phyloP scores from a whole-genome alignment of 1,140 invertebrate species.

The Cecropterus lyciades region DNA sequence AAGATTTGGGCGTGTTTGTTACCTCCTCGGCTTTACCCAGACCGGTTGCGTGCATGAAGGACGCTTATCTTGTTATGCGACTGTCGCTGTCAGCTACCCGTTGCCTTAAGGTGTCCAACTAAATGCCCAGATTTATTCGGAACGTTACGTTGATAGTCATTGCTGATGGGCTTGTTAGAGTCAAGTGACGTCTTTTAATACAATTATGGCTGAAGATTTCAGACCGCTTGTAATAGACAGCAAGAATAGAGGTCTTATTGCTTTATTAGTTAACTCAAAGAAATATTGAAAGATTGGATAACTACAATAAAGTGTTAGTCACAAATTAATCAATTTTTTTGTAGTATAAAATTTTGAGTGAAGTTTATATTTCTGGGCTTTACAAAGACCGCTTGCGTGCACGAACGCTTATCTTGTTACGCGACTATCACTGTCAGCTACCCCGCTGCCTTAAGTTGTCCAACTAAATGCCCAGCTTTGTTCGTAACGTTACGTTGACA shows the following conservation, averaged over 20 bases:
- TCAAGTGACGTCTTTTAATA: too few relatives aligned
- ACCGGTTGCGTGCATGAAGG: slow-evolving; percentile 32
- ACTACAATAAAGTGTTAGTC: too few relatives aligned
- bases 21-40: slow-evolving; percentile 4
- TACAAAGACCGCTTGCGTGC: slow-evolving; percentile 34
- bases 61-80: slow-evolving; percentile 49
- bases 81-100: slow-evolving; percentile 43
- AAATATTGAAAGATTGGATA: too few relatives aligned
- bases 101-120: slow-evolving; percentile 34
- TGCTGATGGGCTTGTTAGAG: slow-evolving; percentile 32
- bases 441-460: slow-evolving; percentile 33
- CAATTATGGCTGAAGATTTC: too few relatives aligned
- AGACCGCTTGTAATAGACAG: too few relatives aligned
- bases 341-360: too few relatives aligned
- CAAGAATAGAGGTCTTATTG: too few relatives aligned
- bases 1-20: too few relatives aligned
- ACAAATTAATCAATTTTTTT: too few relatives aligned
- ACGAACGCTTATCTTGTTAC: slow-evolving; percentile 50
- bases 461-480: slow-evolving; percentile 43
- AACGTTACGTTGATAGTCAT: slow-evolving; percentile 35
- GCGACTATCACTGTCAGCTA: slow-evolving; percentile 41
- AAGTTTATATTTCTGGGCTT: not conserved
- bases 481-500: slow-evolving; percentile 38
- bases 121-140: slow-evolving; percentile 43
- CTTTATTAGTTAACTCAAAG: too few relatives aligned